Conservation (phyloP, 2,888 invertebrate species). For the Rotaria socialis region DNA sequence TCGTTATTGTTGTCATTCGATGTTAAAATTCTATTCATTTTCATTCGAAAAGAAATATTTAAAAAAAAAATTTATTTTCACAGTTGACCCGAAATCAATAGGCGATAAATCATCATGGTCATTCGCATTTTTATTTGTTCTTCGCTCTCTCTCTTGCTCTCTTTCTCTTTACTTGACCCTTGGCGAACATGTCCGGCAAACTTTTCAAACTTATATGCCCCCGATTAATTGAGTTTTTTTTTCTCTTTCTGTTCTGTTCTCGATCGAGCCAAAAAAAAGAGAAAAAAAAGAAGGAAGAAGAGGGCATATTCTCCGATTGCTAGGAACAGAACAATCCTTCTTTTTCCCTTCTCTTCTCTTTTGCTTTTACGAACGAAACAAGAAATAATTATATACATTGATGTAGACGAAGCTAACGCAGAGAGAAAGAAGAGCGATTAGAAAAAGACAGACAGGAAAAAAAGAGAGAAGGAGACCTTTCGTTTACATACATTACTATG, state of each 20-base stretch:
- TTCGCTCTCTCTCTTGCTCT: not conserved
- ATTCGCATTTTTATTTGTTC: conserved; percentile 12
- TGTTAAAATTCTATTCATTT: no score
- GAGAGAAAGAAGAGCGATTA: conserved; percentile 18
- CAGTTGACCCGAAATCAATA: conserved; percentile 26
- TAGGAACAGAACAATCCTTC: not conserved
- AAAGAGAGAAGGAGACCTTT: conserved; percentile 6
- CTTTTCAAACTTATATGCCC: conserved; percentile 26
- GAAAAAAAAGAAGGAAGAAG: not conserved
- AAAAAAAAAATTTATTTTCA: not conserved
- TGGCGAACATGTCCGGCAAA: conserved; percentile 32
- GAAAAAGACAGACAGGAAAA: not conserved
- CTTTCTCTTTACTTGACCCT: conserved; percentile 13
- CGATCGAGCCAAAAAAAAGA: not conserved
- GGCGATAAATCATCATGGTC: conserved; percentile 24
- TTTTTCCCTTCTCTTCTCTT: conserved; percentile 1
- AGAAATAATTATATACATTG: conserved; percentile 22
- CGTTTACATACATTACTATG: conserved; percentile 26
- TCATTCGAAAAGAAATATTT: not conserved
- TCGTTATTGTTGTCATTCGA: not conserved
- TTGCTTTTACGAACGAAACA: conserved; percentile 23
- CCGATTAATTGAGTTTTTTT: conserved; percentile 23
- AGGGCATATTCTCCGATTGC: conserved; percentile 15
- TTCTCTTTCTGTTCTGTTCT: conserved; percentile 16
- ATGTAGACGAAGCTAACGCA: not conserved